Evolutionary conservation across 2,888 invertebrate genomes (phyloP).

Genomic region (Lasioglossum malachurum): DNA sequence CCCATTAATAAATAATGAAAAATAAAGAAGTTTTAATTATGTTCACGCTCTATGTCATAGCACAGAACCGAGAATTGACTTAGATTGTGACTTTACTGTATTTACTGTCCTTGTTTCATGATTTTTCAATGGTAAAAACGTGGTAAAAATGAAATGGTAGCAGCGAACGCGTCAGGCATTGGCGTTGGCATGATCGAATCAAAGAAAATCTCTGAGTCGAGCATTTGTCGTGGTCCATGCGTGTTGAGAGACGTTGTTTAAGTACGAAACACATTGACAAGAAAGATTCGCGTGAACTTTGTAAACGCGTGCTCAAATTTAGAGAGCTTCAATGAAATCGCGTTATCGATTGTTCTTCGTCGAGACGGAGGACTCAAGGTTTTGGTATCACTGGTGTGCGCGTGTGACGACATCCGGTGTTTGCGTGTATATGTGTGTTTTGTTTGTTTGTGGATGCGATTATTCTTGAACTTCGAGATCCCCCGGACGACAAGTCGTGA

Average conservation of each 20-base stretch:
- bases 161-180: conserved; percentile 42
- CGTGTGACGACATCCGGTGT: not conserved
- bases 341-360: conserved; percentile 6
- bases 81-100: no score
- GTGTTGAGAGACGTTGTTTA: conserved; percentile 64
- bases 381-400: not conserved
- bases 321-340: conserved; percentile 49
- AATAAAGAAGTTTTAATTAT: no score
- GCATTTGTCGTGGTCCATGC: conserved; percentile 57
- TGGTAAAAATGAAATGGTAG: no score
- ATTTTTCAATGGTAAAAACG: no score
- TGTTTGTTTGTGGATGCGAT: not conserved
- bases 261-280: conserved; percentile 68
- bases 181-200: conserved; percentile 41
- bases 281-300: conserved; percentile 34
- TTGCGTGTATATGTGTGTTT: not conserved
- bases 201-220: conserved; percentile 52
- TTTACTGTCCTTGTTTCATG: no score
- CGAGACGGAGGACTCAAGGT: conserved; percentile 15
- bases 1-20: no score
- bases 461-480: conserved; percentile 36
- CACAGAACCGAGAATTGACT: no score
- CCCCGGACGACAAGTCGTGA: conserved; percentile 38
- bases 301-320: conserved; percentile 43
- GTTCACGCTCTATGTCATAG: no score